phyloP scores from a whole-genome alignment of 92 coral and sea anemone species.

The Heliopora coerulea region DNA sequence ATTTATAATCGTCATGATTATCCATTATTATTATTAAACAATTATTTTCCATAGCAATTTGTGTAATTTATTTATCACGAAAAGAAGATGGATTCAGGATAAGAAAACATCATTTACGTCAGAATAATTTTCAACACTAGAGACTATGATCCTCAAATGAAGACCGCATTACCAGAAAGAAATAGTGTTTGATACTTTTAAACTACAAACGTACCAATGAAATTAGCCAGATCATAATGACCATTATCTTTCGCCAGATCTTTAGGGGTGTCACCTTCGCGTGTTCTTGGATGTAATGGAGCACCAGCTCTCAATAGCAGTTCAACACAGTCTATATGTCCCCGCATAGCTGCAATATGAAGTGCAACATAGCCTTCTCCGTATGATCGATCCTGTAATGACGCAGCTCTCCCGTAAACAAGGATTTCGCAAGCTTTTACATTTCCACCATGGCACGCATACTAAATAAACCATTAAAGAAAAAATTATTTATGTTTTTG shows the following conservation, averaged over 20 bases:
- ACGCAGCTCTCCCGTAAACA: conserved; percentile 71
- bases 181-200: too few species aligned
- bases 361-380: conserved; percentile 85
- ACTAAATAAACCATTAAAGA: conserved; percentile 42
- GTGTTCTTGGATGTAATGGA: conserved; percentile 85
- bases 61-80: too few species aligned
- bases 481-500: too few species aligned
- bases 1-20: too few species aligned
- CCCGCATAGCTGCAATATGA: conserved; percentile 85
- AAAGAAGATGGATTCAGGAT: too few species aligned
- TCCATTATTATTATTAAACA: too few species aligned
- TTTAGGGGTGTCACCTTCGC: conserved; percentile 93
- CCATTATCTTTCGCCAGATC: conserved; percentile 88
- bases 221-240: conserved; percentile 65
- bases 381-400: conserved; percentile 84
- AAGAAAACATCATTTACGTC: too few species aligned
- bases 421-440: conserved; percentile 67
- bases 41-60: too few species aligned
- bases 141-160: too few species aligned
- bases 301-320: conserved; percentile 82
- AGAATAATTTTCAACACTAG: too few species aligned
- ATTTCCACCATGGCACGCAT: conserved; percentile 74
- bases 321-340: conserved; percentile 70
- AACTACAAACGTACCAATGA: conserved; percentile 68
- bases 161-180: too few species aligned